Base-by-base conservation (phyloP, 1,140 invertebrate genomes). In the Mercenaria mercenaria region DNA sequence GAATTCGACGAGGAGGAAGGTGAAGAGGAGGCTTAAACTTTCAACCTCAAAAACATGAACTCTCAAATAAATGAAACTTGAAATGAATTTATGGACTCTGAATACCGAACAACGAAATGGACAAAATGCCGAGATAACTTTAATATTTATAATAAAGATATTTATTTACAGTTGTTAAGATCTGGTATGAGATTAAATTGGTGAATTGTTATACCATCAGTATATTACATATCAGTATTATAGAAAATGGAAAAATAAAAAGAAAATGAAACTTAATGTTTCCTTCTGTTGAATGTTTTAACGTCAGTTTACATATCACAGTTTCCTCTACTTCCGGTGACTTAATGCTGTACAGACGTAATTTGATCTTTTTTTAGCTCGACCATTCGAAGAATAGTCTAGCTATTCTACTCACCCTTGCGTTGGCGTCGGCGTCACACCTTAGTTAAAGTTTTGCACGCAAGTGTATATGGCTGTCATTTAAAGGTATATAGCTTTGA, bases 1-100 rank as follows among this genome's bases (percentile, higher is more conserved):
- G 95, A 94, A 61, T 93, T 93, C 82, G 93, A 93, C 15, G 80
- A 98, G 98, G 97, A 97, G 79, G 90, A 90, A 47, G 59, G n/a
- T 6, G 59, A n/a, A 6, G 59, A 64, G 15, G 59, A 64, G 59
- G 72, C 72, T 76, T 76, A 76, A 76, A 47, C 72, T 23, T 41
- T n/a, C 18, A 39, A 72, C 67, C 59, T 64, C 26, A 8, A 29
- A 64, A 6, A 64, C 4, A 64, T 29, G 26, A 64, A 64, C 59
- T 64, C 26, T 64, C n/a, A 29, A 29, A 64, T 10, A 29, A 64
- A 8, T 29, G 59, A 64, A 64, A 64, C 59, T 64, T 64, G 26
- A 64, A 64, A 64, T 29, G 15, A 47, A 10, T 64, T 29, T 29
- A 64, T 29, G 59, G 59, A 64, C 59, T 64, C 26, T 15, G 59